A percentile compares a stretch with the other conserved stretches of the same genome.
Evolutionary conservation across 2,113 vertebrate genomes (phyloP).

Genomic region (Aplodontia rufa): DNA sequence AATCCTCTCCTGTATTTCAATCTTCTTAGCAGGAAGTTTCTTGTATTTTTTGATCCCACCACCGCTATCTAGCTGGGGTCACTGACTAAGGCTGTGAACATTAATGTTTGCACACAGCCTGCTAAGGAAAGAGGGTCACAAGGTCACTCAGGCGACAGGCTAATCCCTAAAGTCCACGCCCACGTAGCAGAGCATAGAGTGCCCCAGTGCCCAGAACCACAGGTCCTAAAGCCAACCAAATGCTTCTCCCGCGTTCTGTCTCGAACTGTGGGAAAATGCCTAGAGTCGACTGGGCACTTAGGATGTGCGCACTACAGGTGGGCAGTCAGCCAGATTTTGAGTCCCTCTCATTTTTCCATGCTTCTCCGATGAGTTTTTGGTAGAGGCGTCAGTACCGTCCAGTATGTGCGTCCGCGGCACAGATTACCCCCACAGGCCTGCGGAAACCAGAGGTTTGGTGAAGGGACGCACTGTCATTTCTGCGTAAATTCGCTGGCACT

Average conservation of each 20-base stretch:
- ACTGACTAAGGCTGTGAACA: background rate
- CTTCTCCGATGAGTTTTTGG: background rate
- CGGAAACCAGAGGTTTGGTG: background rate
- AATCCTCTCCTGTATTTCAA: background rate
- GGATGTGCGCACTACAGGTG: background rate
- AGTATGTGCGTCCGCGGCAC: background rate
- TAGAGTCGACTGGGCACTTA: accelerated
- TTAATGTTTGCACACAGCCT: background rate
- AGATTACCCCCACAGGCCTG: background rate
- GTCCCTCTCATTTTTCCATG: background rate
- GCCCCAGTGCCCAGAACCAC: accelerated
- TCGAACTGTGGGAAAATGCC: background rate
- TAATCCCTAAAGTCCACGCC: background rate
- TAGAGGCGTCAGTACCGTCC: background rate
- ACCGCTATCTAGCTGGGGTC: background rate
- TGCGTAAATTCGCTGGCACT: background rate
- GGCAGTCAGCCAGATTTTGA: background rate
- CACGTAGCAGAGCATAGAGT: background rate
- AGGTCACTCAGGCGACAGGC: background rate
- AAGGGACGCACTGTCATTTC: background rate
- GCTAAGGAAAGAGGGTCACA: background rate
- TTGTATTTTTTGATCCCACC: background rate
- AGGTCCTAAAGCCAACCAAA: background rate
- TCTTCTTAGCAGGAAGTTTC: background rate
- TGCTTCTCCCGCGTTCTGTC: background rate